phyloP scores from a whole-genome alignment of 2,113 vertebrate species.

The Psilopogon haemacephalus region DNA sequence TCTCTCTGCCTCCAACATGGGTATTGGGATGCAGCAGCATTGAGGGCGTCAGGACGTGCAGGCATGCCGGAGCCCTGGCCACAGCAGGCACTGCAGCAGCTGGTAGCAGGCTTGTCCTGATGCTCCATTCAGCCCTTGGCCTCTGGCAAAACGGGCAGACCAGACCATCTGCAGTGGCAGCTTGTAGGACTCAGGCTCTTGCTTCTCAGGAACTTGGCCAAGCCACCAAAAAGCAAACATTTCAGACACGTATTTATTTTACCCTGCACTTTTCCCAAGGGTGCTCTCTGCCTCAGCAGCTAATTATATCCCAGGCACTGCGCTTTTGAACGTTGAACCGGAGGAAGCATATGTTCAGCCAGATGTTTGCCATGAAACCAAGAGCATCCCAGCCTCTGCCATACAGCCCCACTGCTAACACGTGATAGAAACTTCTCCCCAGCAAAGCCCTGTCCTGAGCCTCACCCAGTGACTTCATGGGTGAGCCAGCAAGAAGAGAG shows the following conservation, averaged over 20 bases:
- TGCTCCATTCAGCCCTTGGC: neutral
- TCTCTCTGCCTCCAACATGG: neutral
- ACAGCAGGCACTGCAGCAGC: neutral
- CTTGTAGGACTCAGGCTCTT: conserved; percentile 9
- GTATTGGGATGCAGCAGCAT: neutral
- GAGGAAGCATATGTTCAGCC: conserved; percentile 30
- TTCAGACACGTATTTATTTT: conserved; percentile 53
- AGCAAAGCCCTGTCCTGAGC: neutral
- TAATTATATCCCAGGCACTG: conserved; percentile 16
- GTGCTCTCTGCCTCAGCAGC: conserved; percentile 26
- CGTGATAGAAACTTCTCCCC: neutral
- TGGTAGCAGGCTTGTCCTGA: neutral
- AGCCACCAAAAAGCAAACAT: conserved; percentile 47
- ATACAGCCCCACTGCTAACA: fast-evolving
- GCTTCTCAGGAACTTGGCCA: conserved; percentile 36
- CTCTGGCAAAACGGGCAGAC: neutral
- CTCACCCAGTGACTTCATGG: neutral
- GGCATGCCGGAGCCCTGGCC: neutral
- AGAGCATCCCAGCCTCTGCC: conserved; percentile 3
- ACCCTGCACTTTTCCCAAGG: conserved; percentile 48
- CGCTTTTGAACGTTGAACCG: conserved; percentile 44
- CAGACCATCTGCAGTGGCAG: neutral
- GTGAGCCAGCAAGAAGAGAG: neutral
- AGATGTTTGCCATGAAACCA: conserved; percentile 50
- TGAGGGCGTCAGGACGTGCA: fast-evolving